Percentiles rank a stretch among this genome's conserved stretches.
phyloP scores from a whole-genome alignment of 2,888 invertebrate species.

The Eristalis tenax region DNA sequence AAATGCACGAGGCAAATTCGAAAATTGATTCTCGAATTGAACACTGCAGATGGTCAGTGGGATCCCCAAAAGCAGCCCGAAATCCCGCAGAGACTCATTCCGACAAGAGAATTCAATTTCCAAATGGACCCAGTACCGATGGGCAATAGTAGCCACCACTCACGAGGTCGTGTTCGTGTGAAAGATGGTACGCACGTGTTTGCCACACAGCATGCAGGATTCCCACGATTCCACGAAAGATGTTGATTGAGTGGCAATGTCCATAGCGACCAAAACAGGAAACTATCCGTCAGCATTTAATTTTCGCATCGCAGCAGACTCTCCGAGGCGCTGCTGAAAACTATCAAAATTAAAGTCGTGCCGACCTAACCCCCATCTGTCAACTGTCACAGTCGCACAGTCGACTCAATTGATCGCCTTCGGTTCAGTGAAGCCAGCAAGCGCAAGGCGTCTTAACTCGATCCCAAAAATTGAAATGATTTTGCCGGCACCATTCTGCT shows the following conservation, averaged over 20 bases:
- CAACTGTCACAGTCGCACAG: slow-evolving; percentile 56
- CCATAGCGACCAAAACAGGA: slow-evolving; percentile 41
- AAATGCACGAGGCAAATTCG: slow-evolving; percentile 2
- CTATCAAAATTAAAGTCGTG: slow-evolving; percentile 9
- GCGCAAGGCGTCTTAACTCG: background rate
- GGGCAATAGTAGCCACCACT: background rate
- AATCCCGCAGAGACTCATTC: background rate
- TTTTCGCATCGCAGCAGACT: slow-evolving; percentile 9
- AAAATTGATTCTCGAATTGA: slow-evolving; percentile 19
- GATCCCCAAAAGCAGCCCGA: slow-evolving; percentile 10
- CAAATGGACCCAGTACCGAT: slow-evolving; percentile 20
- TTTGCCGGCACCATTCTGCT: slow-evolving; percentile 15
- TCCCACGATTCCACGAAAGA: slow-evolving; percentile 46
- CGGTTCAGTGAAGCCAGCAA: slow-evolving; percentile 33
- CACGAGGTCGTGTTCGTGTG: slow-evolving; percentile 19
- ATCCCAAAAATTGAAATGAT: slow-evolving; percentile 26
- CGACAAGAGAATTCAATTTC: slow-evolving; percentile 35
- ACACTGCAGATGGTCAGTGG: slow-evolving; percentile 1
- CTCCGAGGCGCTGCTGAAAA: background rate
- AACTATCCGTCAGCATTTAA: slow-evolving; percentile 59
- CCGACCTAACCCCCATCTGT: slow-evolving; percentile 64
- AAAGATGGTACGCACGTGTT: slow-evolving; percentile 40
- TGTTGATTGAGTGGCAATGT: slow-evolving; percentile 44
- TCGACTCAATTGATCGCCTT: slow-evolving; percentile 50
- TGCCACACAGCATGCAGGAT: slow-evolving; percentile 14